phyloP scores from a whole-genome alignment of 1,140 invertebrate genomes.

The Camponotus floridanus region DNA sequence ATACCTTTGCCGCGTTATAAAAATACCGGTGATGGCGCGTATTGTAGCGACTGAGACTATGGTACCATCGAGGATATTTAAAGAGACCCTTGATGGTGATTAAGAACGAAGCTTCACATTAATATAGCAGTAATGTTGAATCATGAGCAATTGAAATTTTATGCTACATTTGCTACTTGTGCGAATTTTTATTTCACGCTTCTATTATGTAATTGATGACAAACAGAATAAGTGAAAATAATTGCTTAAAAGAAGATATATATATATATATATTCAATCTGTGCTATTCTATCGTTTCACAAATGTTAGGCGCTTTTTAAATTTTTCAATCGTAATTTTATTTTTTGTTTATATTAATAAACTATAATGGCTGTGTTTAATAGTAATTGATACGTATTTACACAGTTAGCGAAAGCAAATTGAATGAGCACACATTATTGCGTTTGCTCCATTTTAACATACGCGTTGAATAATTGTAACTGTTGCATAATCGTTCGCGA shows the following conservation, averaged over 20 bases:
- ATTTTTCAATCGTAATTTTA: background rate
- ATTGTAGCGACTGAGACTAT: constrained; percentile 20
- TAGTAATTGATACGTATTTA: constrained; percentile 8
- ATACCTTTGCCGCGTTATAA: constrained; percentile 1
- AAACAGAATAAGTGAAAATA: background rate
- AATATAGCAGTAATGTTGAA: background rate
- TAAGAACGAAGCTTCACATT: constrained; percentile 23
- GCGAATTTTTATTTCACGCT: background rate
- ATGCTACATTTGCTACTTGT: background rate
- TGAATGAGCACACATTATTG: constrained; percentile 21
- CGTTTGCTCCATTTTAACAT: constrained; percentile 8
- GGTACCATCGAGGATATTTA: constrained; percentile 25
- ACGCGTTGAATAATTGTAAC: constrained; percentile 18
- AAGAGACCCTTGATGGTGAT: constrained; percentile 7
- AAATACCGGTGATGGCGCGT: constrained; percentile 25
- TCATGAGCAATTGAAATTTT: constrained; percentile 29
- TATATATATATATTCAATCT: background rate
- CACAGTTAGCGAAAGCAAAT: background rate
- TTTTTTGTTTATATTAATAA: background rate
- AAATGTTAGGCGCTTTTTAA: background rate
- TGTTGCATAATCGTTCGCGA: constrained; percentile 42
- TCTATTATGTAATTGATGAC: constrained; percentile 3
- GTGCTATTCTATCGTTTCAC: background rate
- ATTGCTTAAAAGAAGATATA: background rate
- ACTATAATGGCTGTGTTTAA: background rate